Evolutionary conservation across 2,797 vertebrate genomes (phyloP), one percentile per base, ranked within the genome.

Genomic region (Fundulus diaphanus): DNA sequence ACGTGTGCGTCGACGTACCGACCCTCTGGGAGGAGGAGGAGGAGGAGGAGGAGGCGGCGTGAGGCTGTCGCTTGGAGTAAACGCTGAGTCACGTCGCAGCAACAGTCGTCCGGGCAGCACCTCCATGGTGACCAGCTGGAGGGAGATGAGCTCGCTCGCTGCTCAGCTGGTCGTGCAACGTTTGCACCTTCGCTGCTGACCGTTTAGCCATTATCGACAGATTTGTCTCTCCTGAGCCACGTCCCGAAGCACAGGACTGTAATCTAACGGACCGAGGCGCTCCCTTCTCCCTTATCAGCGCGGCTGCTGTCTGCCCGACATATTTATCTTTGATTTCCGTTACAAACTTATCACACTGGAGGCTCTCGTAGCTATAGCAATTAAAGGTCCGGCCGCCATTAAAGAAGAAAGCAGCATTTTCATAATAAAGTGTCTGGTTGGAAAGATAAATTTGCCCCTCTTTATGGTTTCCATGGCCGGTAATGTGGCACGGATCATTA

Each of bases 31-130:
- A 9, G 80, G 77, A 73, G 81, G 85, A n/a, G n/a, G n/a, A n/a
- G n/a, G n/a, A n/a, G n/a, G n/a, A n/a, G 63, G 2, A 9, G 80
- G 77, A 73, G 81, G 85, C 86, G 80, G 82, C 79, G 81, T 63
- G 73, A 85, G 77, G 11, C 74, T 40, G 35, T 0, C 54, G 0
- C 72, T 79, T 77, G 33, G 16, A 78, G 51, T 77, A 90, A 91
- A 80, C 8, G 92, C 94, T 91, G 92, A 94, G 85, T 95, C 92
- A 94, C 88, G 68, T 85, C 88, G 67, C 80, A 46, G 87, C 88
- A 92, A 90, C 92, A 12, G 85, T 92, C 78, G 84, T 87, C 89
- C 18, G 61, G 89, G 88, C 85, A 88, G 89, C 91, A 74, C 85
- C 85, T 93, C 81, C 88, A 68, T 81, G 61, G 79, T 83, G 89